A percentile compares a stretch with the other conserved stretches of the same genome.
Evolutionary conservation across 2,113 vertebrate species (phyloP).

Genomic region (Solea solea): DNA sequence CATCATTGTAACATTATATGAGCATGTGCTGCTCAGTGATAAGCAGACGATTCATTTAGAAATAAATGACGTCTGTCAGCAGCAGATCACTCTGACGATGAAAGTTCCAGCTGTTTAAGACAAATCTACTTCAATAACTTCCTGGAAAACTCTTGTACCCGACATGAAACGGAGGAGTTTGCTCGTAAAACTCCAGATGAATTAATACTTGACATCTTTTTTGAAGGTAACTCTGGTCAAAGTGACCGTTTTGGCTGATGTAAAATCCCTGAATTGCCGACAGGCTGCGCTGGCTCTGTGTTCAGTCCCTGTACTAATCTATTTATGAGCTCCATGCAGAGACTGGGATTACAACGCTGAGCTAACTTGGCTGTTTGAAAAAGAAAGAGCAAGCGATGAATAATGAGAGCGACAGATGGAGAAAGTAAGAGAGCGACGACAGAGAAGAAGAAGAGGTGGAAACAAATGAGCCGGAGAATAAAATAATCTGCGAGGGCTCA

Average conservation of each 20-base stretch:
- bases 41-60: no score
- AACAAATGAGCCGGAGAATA: conserved; percentile 32
- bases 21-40: background rate
- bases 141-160: background rate
- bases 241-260: conserved; percentile 24
- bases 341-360: conserved; percentile 46
- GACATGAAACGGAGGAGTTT: background rate
- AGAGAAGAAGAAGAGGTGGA: conserved; percentile 2
- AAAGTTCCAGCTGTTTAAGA: background rate
- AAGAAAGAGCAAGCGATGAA: conserved; percentile 37
- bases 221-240: background rate
- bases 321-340: conserved; percentile 42
- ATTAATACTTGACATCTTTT: background rate
- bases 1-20: background rate
- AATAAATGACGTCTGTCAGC: no score
- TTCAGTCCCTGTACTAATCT: conserved; percentile 61
- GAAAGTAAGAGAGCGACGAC: conserved; percentile 12
- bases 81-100: background rate
- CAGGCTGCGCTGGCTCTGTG: conserved; percentile 37
- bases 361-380: conserved; percentile 50
- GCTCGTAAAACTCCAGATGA: background rate
- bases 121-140: background rate
- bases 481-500: conserved; percentile 46
- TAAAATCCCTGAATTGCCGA: conserved; percentile 29
- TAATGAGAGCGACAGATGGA: conserved; percentile 50